phyloP scores from a whole-genome alignment of 35 echinoderm and acorn worm genomes.

The Anneissia japonica region DNA sequence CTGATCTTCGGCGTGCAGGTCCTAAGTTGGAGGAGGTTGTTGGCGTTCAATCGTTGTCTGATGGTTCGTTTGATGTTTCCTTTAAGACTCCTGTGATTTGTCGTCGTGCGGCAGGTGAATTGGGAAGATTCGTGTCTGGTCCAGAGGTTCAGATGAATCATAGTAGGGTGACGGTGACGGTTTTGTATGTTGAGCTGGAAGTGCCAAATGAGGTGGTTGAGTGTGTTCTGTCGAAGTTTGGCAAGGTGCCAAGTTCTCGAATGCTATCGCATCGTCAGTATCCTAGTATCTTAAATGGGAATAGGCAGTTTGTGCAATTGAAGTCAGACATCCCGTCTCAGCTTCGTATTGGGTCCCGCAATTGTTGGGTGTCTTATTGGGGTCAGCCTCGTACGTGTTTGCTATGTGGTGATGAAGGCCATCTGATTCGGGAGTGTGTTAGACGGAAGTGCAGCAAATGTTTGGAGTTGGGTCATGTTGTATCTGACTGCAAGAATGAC shows the following conservation, averaged over 20 bases:
- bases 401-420: slow-evolving; percentile 5
- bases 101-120: not conserved
- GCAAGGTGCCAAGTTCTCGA: too few relatives aligned
- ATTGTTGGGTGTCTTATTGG: slow-evolving; percentile 14
- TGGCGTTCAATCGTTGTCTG: not conserved
- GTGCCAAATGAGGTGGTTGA: too few relatives aligned
- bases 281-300: too few relatives aligned
- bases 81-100: not conserved
- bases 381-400: slow-evolving; percentile 20
- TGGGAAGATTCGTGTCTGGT: too few relatives aligned
- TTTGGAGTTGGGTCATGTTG: not conserved
- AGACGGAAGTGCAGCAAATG: not conserved
- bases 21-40: not conserved
- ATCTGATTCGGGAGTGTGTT: not conserved
- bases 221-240: too few relatives aligned
- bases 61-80: not conserved
- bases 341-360: not conserved
- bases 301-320: too few relatives aligned
- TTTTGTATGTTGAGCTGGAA: too few relatives aligned
- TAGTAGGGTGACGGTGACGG: too few relatives aligned
- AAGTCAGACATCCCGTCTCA: slow-evolving; percentile 4
- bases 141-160: too few relatives aligned
- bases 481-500: not conserved
- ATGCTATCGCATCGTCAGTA: too few relatives aligned
- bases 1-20: not conserved